These are phyloP conservation scores for Lithobates pipiens DNA, from an alignment of 2,797 vertebrate genomes.

Conservation along the genomic window DNA sequence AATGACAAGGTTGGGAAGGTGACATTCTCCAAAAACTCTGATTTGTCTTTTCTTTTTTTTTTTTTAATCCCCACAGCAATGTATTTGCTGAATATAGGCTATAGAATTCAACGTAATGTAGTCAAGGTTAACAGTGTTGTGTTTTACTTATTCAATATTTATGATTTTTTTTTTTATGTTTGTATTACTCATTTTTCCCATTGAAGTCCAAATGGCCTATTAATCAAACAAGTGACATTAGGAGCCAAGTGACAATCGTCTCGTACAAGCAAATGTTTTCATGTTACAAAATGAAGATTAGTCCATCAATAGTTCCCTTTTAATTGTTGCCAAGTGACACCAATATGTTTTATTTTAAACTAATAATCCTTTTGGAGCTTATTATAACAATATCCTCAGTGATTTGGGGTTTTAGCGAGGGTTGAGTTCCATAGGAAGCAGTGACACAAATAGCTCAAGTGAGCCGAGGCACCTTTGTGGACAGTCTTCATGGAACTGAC, in stretches of 20 bases:
- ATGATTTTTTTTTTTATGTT: conserved; percentile 78
- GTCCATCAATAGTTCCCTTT: conserved; percentile 89
- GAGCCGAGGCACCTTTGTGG: conserved; percentile 83
- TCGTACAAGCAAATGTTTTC: conserved; percentile 61
- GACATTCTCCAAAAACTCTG: conserved; percentile 85
- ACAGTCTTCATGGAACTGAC: conserved; percentile 87
- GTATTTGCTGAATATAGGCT: conserved; percentile 77
- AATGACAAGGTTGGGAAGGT: conserved; percentile 88
- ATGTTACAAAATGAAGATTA: conserved; percentile 78
- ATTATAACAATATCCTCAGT: conserved; percentile 81
- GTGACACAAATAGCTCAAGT: conserved; percentile 87
- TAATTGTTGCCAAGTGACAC: conserved; percentile 92
- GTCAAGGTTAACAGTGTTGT: conserved; percentile 79
- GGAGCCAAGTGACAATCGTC: conserved; percentile 82
- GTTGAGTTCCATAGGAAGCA: conserved; percentile 77
- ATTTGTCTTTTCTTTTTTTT: conserved; percentile 66
- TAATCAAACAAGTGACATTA: conserved; percentile 95
- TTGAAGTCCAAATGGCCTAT: conserved; percentile 86
- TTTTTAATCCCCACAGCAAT: conserved; percentile 74
- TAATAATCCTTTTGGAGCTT: conserved; percentile 88
- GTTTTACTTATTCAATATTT: conserved; percentile 81
- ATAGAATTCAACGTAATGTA: conserved; percentile 76
- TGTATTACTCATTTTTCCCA: conserved; percentile 74
- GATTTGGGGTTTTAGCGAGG: conserved; percentile 88
- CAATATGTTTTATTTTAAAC: conserved; percentile 90